Evolutionary conservation across 92 coral and sea anemone genomes (phyloP), one percentile per base, ranked within the genome.

Genomic region (Bergia sp.): DNA sequence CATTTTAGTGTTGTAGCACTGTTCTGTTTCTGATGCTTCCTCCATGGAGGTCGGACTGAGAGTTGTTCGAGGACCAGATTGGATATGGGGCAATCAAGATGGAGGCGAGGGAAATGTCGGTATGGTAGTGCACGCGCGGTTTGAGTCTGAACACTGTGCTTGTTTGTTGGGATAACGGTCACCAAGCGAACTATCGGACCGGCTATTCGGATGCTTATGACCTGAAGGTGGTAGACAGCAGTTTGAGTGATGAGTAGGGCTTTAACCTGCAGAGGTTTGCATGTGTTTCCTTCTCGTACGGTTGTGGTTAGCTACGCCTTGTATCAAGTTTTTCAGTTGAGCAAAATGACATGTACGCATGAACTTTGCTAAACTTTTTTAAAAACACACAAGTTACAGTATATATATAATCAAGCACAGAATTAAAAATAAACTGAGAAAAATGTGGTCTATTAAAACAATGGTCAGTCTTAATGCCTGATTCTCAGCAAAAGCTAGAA

Each of bases 1-100:
- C n/a, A 38, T 11, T 6, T 58, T 61, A 8, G 76, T 0, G 10
- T 41, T 65, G 86, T 11, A 18, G 49, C 16, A 7, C 43, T 64
- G 23, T 38, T 76, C 45, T 39, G 29, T 13, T 76, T 39, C 79
- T 76, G 79, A 76, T 76, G 79, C 45, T 50, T 39, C n/a, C 50
- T 44, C 49, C 9, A 80, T 38, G 72, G 71, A 73, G 85, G 66
- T 89, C 40, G 98, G 98, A 9, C 65, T 87, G 37, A 89, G 98
- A 50, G 98, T 95, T 75, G 98, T 95, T 53, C 94, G 98, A 15
- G 98, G 98, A 29, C 98, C 98, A 16, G 94, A 91, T 36, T 95
- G 98, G 98, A 90, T 77, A 71, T 95, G 98, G 98, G 92, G 88
- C 2, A 90, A 95, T 36, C 94, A 93, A 86, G 98, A 95, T 73